Evolutionary conservation across 2,113 vertebrate species (phyloP), one percentile per base, ranked within the genome.

Genomic region (Etheostoma spectabile): DNA sequence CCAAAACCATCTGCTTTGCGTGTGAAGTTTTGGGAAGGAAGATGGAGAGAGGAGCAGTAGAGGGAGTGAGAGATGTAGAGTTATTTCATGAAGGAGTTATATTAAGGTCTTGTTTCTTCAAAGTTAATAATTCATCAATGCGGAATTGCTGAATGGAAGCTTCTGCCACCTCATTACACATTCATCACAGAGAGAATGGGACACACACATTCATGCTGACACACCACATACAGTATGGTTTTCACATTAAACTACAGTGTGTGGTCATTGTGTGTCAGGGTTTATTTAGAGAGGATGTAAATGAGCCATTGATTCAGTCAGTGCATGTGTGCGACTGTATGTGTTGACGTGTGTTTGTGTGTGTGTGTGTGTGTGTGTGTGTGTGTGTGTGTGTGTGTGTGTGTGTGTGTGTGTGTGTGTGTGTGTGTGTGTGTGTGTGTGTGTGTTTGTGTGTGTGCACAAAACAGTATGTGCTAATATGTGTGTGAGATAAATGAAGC

Each of bases 81-180:
- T 85, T 85, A 82, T 91, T 92, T 88, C 79, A 88, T 83, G 78
- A 88, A 82, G 83, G 74, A 92, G 90, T 93, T 93, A 91, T 89
- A 92, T 93, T 92, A 91, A 92, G 91, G 80, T 88, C 84, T 79
- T 22, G 63, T 89, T 91, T 86, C 85, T 89, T 89, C 77, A 62
- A 86, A 87, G 88, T 94, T 91, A 93, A 94, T 93, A 91, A 93
- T 93, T 94, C 88, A 93, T 92, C 88, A 91, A 90, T 38, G 87
- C 90, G 81, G 85, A 91, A 85, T 90, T 91, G 92, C 93, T 92
- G 92, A 93, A 93, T 89, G 88, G 87, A 80, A 83, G 83, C 80
- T 91, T 87, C 89, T 92, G 86, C 85, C 89, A 91, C 91, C 89
- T 91, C 92, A 92, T 94, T 92, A 93, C 89, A 93, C 91, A 91